phyloP scores from a whole-genome alignment of 2,113 vertebrate genomes.

The Phyllopteryx taeniolatus region DNA sequence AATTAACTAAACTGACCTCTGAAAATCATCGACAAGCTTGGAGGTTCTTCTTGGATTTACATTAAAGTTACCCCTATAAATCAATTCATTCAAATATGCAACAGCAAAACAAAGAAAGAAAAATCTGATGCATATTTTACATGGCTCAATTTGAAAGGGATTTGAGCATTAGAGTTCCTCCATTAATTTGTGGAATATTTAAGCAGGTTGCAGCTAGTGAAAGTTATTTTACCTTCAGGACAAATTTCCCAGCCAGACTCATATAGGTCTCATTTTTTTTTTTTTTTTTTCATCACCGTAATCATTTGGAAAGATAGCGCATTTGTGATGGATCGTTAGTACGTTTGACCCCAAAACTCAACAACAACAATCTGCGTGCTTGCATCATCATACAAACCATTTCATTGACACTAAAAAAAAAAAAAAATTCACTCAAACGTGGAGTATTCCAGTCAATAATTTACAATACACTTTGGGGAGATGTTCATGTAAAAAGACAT shows the following conservation, averaged over 20 bases:
- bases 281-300: background rate
- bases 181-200: background rate
- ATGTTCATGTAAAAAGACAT: background rate
- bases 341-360: background rate
- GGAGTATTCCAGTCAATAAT: background rate
- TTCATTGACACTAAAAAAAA: background rate
- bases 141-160: background rate
- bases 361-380: background rate
- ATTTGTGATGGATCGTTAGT: too few relatives aligned
- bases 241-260: constrained; percentile 1
- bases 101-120: background rate
- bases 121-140: background rate
- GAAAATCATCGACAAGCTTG: too few relatives aligned
- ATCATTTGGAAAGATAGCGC: background rate
- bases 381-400: background rate
- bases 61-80: too few relatives aligned
- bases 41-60: too few relatives aligned
- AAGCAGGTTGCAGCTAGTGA: constrained; percentile 3
- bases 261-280: background rate
- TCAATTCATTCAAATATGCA: background rate
- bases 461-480: background rate
- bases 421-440: background rate
- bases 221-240: constrained; percentile 11
- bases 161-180: background rate
- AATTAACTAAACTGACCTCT: too few relatives aligned